phyloP scores from a whole-genome alignment of 2,797 vertebrate genomes.

The Buceros bicornis region DNA sequence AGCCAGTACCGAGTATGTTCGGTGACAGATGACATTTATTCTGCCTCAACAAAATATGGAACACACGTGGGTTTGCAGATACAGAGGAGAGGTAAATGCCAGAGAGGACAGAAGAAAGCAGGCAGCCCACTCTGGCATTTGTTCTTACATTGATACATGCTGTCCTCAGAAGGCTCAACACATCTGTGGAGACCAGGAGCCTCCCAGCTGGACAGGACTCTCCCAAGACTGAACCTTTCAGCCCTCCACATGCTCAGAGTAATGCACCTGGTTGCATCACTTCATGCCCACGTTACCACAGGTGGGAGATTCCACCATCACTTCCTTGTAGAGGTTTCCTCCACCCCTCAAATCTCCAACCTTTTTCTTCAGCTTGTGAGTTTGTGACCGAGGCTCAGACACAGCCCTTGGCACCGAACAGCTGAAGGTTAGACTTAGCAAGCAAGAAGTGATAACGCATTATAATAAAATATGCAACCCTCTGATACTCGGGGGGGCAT shows the following conservation, averaged over 20 bases:
- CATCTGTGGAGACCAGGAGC: not conserved
- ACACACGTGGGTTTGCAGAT: not conserved
- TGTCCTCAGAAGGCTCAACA: not conserved
- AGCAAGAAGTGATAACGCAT: not conserved
- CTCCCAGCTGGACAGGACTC: not conserved
- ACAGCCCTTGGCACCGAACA: not conserved
- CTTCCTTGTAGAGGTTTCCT: not conserved
- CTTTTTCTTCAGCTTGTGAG: not conserved
- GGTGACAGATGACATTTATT: not conserved
- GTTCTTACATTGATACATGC: not conserved
- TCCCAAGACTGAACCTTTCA: not conserved
- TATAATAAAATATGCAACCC: not conserved
- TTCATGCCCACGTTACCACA: not conserved
- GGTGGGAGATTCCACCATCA: not conserved
- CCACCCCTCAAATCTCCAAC: not conserved
- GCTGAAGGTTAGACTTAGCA: not conserved
- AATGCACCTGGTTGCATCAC: not conserved
- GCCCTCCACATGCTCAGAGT: not conserved
- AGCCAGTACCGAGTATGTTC: not conserved
- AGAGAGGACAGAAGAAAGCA: not conserved
- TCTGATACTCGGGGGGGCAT: not conserved
- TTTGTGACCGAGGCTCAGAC: not conserved
- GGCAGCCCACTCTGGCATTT: not conserved
- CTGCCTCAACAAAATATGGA: not conserved
- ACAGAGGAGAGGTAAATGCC: not conserved